Evolutionary conservation across 1,140 invertebrate species (phyloP), one percentile per base, ranked within the genome.

Genomic region (Euschistus heros): DNA sequence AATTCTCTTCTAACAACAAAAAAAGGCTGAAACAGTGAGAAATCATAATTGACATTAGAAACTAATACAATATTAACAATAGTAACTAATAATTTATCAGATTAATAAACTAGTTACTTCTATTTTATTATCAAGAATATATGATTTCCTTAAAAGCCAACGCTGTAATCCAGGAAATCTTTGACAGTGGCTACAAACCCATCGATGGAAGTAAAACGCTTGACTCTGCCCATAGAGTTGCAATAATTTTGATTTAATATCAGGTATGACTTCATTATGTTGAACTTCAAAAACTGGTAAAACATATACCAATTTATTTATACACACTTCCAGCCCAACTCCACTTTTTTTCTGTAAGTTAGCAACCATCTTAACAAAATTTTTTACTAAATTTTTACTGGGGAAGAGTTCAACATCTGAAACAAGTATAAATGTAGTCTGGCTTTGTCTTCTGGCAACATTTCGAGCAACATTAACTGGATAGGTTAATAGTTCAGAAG

Each of bases 391-490:
- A 67, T 78, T 78, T 37, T 80, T 75, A 69, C 85, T 87, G 0
- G 86, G 86, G 59, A 87, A 78, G 63, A 91, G 77, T 73, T 91
- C 86, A 65, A 89, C 84, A 73, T 91, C 88, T 7, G 84, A 85
- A 0, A 88, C 88, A 70, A 92, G 75, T 62, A 91, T 82, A 72
- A 85, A 82, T 63, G 79, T 75, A 13, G 85, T 86, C 30, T 72
- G 74, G 1, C 85, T 80, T 17, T 80, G 78, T 52, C 76, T 77
- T 66, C 85, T 77, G 0, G 86, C 86, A 2, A 82, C 81, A 68
- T 88, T 88, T 69, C 88, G 80, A 2, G 81, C 86, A 0, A 89
- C 84, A 70, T 91, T 89, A 67, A 91, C 85, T 0, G 87, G 87
- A 76, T 89, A 91, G 17, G 80, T 76, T 70, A 87, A 54, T 14